phyloP scores from a whole-genome alignment of 2,797 vertebrate genomes.

The Cryptoblepharus egeriae region DNA sequence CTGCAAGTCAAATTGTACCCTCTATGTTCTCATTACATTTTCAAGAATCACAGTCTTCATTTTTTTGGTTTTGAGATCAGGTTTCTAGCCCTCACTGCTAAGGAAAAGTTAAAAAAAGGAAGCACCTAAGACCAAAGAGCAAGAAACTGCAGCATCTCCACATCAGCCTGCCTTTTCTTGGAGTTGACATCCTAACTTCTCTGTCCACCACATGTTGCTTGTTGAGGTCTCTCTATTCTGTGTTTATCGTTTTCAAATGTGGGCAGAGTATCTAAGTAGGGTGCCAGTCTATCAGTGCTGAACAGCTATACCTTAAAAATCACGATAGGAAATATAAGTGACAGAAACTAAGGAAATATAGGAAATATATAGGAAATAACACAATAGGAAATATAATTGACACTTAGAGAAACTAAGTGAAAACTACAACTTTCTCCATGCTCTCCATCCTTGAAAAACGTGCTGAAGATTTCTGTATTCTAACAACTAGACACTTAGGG shows the following conservation, averaged over 20 bases:
- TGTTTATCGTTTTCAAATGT: neutral
- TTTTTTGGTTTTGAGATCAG: neutral
- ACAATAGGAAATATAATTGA: too few species aligned
- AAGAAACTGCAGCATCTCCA: neutral
- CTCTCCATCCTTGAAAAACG: neutral
- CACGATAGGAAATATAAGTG: too few species aligned
- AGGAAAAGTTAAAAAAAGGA: neutral
- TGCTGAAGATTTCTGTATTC: neutral
- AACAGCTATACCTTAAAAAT: neutral
- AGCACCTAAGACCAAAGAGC: too few species aligned
- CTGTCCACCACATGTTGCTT: neutral
- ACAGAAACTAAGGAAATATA: too few species aligned
- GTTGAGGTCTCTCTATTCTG: neutral
- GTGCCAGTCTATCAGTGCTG: neutral
- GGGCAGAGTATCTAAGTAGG: neutral
- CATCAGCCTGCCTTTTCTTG: too few species aligned
- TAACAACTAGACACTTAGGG: neutral
- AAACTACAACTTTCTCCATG: neutral
- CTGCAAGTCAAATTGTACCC: neutral
- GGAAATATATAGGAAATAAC: too few species aligned
- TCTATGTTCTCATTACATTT: neutral
- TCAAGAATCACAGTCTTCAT: neutral
- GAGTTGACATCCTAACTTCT: neutral
- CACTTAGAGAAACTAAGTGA: slow-evolving; percentile 1
- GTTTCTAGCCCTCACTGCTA: neutral